Percentiles rank a stretch among this genome's conserved stretches.
Evolutionary conservation across 1,140 invertebrate species (phyloP).

Genomic region (Hycleus cichorii): DNA sequence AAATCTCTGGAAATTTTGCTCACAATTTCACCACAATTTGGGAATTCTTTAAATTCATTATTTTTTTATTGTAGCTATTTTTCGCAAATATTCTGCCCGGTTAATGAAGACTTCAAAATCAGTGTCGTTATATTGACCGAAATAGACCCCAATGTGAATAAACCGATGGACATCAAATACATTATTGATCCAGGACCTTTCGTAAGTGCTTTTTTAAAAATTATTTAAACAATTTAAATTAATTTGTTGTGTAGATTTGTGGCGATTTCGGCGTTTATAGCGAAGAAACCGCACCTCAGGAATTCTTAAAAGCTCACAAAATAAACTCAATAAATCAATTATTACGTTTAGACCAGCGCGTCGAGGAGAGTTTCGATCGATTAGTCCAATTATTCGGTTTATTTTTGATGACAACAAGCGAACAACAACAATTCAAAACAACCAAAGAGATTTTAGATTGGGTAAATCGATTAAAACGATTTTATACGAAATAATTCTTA

Average conservation of each 20-base stretch:
- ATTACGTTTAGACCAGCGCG: background rate
- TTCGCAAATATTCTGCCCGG: constrained; percentile 20
- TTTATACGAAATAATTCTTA: no score
- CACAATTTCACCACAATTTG: no score
- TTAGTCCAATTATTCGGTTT: constrained; percentile 1
- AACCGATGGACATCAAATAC: constrained; percentile 19
- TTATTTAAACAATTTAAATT: background rate
- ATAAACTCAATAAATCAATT: background rate
- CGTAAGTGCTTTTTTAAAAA: background rate
- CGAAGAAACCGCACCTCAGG: constrained; percentile 13
- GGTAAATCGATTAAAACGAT: background rate
- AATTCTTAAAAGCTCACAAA: background rate
- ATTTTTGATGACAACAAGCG: constrained; percentile 3
- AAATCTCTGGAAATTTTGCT: no score
- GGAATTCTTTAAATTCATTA: background rate
- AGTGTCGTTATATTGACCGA: constrained; percentile 23
- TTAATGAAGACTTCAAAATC: constrained; percentile 25
- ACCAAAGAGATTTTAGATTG: constrained; percentile 5
- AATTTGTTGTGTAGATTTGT: constrained; percentile 18
- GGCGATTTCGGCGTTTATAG: constrained; percentile 25
- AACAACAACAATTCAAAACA: background rate
- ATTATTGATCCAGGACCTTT: background rate
- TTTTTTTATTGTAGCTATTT: constrained; percentile 18
- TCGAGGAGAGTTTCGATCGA: background rate
- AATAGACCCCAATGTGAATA: constrained; percentile 16